Base-by-base conservation (phyloP, 2,113 vertebrate species). In the Labeo catla region DNA sequence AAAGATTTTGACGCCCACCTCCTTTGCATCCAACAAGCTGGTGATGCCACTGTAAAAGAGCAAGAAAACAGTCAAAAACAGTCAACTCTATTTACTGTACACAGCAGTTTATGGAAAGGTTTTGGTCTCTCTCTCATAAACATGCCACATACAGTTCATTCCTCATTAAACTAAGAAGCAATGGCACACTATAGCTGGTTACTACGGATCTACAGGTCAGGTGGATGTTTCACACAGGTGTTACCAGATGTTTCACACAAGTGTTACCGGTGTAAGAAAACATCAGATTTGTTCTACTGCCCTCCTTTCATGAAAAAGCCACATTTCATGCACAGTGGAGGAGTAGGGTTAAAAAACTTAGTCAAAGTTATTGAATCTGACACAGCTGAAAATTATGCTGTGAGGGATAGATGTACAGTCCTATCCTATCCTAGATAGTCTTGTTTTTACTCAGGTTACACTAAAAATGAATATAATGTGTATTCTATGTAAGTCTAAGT, bases 1-100 rank as follows among this genome's bases (percentile, higher is more conserved):
- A 94, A 98, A 97, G 90, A 98, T 95, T 94, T 96, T 98, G 86
- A 95, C 87, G 88, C 96, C 95, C 85, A 98, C 76, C 89, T 97
- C 93, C 93, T 95, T 97, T 91, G 95, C 95, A 86, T 96, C 94
- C 84, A 98, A 94, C 80, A 97, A 93, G 88, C 91, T 94, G 93
- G 95, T 95, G 88, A 98, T 93, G 78, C 94, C 94, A 28, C 98
- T 97, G 95, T 92, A 81, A 86, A 13, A 47, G 57, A 89, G 43
- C 16, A 66, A 85, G 16, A 57, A 81, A 50, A 65, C 73, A 34
- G 85, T 57, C 36, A 23, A 59, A 54, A 72, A 16, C 39, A 11
- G 47, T 28, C 15, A 76, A 21, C 6, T 36, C 8, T 23, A 84
- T 16, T 49, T 34, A 74, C 59, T 49, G 36, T 73, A 84, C 50